phyloP scores from a whole-genome alignment of 1,140 invertebrate genomes.

The Aphelinus atriplicis region DNA sequence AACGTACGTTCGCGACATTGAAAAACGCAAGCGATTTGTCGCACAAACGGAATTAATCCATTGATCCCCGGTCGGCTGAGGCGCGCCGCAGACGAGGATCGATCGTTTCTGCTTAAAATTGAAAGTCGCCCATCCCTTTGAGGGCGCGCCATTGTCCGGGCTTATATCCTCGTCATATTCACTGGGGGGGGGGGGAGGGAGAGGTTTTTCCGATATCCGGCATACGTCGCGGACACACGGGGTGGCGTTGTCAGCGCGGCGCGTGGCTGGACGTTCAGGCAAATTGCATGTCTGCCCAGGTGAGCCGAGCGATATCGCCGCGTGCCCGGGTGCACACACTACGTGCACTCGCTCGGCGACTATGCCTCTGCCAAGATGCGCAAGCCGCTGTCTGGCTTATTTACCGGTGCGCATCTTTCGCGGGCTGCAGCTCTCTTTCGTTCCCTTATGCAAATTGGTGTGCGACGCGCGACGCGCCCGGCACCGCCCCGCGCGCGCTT shows the following conservation, averaged over 20 bases:
- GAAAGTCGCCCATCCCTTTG: slow-evolving; percentile 24
- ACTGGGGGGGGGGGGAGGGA: not conserved
- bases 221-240: slow-evolving; percentile 12
- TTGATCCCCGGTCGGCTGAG: too few species aligned
- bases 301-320: not conserved
- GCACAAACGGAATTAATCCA: too few species aligned
- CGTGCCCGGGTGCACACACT: too few species aligned
- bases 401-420: not conserved
- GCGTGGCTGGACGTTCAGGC: not conserved
- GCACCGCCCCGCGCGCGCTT: not conserved
- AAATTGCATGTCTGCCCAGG: slow-evolving; percentile 20
- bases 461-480: slow-evolving; percentile 5
- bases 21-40: too few species aligned
- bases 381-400: not conserved
- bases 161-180: slow-evolving; percentile 15
- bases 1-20: too few species aligned
- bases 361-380: slow-evolving; percentile 19
- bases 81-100: too few species aligned
- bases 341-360: not conserved
- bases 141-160: slow-evolving; percentile 27
- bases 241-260: not conserved
- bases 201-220: slow-evolving; percentile 20
- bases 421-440: not conserved
- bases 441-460: slow-evolving; percentile 25
- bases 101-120: slow-evolving; percentile 25